These are phyloP conservation scores for Cosmopolites sordidus DNA, from an alignment of 2,888 invertebrate genomes.

Conservation along the genomic window DNA sequence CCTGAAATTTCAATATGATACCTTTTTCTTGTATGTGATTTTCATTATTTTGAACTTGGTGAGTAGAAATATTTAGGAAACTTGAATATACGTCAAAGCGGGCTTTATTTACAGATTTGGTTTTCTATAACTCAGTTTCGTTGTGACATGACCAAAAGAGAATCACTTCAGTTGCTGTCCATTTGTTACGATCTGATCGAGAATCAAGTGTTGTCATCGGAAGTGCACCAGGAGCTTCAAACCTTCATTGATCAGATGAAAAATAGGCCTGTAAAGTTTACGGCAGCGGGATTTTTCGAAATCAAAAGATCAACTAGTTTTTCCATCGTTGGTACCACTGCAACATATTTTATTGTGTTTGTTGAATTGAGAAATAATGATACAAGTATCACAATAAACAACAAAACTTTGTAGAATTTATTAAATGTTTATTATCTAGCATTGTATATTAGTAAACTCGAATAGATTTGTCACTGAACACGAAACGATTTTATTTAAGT, in stretches of 20 bases:
- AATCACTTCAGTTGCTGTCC: constrained; percentile 14
- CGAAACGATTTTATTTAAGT: no score
- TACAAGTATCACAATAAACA: constrained; percentile 13
- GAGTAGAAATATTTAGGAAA: constrained; percentile 1
- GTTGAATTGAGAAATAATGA: constrained; percentile 21
- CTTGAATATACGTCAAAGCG: no score
- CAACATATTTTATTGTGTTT: constrained; percentile 23
- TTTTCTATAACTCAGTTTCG: constrained; percentile 19
- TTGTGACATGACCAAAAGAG: constrained; percentile 17
- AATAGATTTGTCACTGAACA: no score
- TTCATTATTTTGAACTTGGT: constrained; percentile 22
- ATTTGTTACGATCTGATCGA: constrained; percentile 18
- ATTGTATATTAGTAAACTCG: no score
- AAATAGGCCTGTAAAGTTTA: constrained; percentile 19
- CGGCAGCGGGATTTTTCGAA: constrained; percentile 23
- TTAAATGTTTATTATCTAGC: not conserved
- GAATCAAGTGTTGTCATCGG: constrained; percentile 4
- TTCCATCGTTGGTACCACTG: constrained; percentile 19
- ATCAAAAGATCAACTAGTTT: constrained; percentile 22
- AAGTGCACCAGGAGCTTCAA: constrained; percentile 12
- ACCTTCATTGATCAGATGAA: constrained; percentile 12
- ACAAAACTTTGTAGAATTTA: constrained; percentile 8
- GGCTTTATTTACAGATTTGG: constrained; percentile 13
- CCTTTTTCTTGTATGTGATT: constrained; percentile 14
- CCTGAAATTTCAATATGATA: constrained; percentile 16